Percentiles rank a stretch among this genome's conserved stretches.
Conservation (phyloP, 2,113 vertebrate species). For the Perca fluviatilis region DNA sequence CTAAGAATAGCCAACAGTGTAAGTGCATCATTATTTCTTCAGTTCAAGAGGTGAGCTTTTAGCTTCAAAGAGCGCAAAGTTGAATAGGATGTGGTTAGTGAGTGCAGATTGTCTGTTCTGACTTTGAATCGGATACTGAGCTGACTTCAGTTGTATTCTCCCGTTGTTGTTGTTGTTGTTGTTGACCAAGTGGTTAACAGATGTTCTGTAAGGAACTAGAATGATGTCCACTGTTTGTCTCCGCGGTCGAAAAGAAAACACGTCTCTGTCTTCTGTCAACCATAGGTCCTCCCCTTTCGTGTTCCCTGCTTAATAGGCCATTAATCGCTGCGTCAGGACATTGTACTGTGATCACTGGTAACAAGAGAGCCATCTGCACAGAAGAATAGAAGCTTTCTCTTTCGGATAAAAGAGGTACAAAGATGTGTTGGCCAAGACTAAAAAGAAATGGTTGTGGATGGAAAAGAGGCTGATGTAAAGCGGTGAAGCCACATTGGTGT, state of each 20-base stretch:
- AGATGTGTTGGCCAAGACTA: constrained; percentile 5
- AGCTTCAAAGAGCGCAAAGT: not conserved
- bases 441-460: not conserved
- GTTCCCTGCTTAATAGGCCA: constrained; percentile 65
- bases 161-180: not conserved
- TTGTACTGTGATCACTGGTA: constrained; percentile 53
- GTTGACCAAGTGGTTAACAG: constrained; percentile 34
- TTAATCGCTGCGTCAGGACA: constrained; percentile 62
- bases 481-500: not conserved
- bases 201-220: constrained; percentile 29
- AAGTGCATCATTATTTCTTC: constrained; percentile 39
- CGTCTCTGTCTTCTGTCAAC: constrained; percentile 48
- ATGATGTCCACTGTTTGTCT: constrained; percentile 45
- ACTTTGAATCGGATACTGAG: constrained; percentile 12
- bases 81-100: constrained; percentile 29
- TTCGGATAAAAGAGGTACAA: not conserved
- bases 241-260: constrained; percentile 41
- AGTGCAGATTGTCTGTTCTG: constrained; percentile 10
- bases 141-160: not conserved
- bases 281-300: constrained; percentile 53
- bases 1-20: constrained; percentile 11
- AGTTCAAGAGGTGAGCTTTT: constrained; percentile 26
- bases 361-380: constrained; percentile 59
- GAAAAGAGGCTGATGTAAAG: not conserved
- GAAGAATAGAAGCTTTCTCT: constrained; percentile 27